Percentiles rank a stretch among this genome's conserved stretches.
Conservation (phyloP, 2,888 invertebrate genomes). For the Oscheius sp. region DNA sequence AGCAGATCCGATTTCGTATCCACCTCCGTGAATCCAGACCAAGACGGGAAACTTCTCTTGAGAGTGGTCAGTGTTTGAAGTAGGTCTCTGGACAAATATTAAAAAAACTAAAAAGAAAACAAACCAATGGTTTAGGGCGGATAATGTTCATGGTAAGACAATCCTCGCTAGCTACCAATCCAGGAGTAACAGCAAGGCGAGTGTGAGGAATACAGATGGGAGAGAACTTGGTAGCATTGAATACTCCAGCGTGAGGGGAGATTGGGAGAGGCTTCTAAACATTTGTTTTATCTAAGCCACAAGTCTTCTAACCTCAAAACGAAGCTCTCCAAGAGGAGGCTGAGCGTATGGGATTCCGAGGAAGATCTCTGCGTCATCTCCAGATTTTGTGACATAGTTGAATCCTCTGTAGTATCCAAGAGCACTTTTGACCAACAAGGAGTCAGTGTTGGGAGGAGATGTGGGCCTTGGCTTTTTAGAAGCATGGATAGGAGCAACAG, state of each 20-base stretch:
- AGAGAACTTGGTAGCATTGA: conserved; percentile 54
- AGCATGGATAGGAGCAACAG: no score
- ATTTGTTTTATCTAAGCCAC: no score
- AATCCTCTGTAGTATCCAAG: conserved; percentile 55
- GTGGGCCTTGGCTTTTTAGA: conserved; percentile 25
- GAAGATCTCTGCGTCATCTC: conserved; percentile 37
- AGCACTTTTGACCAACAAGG: no score
- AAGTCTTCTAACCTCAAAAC: conserved; percentile 50
- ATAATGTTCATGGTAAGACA: conserved; percentile 91
- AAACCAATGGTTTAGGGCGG: conserved; percentile 34
- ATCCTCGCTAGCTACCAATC: conserved; percentile 78
- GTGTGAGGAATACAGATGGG: conserved; percentile 52
- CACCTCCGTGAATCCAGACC: conserved; percentile 93
- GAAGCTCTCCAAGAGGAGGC: conserved; percentile 54
- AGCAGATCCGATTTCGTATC: conserved; percentile 81
- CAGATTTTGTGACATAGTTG: conserved; percentile 26
- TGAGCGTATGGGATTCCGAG: conserved; percentile 57
- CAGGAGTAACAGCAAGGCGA: conserved; percentile 32
- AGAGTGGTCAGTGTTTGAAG: background rate
- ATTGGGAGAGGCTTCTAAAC: conserved; percentile 57
- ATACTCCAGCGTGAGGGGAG: conserved; percentile 54
- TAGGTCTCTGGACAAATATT: background rate
- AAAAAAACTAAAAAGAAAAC: background rate
- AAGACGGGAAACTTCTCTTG: conserved; percentile 80
- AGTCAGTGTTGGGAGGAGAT: conserved; percentile 46